Base-by-base conservation (phyloP, 1,140 invertebrate species). In the Trichonephila inaurata region DNA sequence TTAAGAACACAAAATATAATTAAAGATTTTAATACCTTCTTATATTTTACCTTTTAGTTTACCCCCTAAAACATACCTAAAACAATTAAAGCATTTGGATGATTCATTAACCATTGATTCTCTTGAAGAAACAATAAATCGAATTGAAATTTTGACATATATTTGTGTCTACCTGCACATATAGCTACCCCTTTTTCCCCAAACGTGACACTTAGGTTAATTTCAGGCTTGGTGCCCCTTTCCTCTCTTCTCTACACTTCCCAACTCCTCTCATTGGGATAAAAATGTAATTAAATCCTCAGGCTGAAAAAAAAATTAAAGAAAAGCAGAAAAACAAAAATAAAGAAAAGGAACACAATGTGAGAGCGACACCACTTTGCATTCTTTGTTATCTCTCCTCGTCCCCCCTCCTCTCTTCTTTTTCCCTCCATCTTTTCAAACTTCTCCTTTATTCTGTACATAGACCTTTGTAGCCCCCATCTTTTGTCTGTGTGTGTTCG, bases 241-340 rank as follows among this genome's bases (percentile, higher is more conserved):
- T 51, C 6, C 82, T 60, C 51, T 18, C n/a, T 24, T 28, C n/a
- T 60, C 18, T 18, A 18, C 72, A 28, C 14, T 4, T 19, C 64
- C 87, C n/a, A 40, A 21, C 40, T 51, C 28, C 21, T 58, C 64
- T 72, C 64, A 72, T 89, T 81, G 89, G 77, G 89, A 91, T 91
- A 91, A 91, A 91, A 91, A 91, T 82, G 89, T 91, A 91, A 91
- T 91, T 91, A 91, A 89, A 89, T 89, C 87, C 64, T 69, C 19
- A 58, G 58, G 83, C 21, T 60, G 19, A 19, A 60, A 85, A 83
- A 83, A 85, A 85, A 12, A 83, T 12, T 18, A 18, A 58, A 12
- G 7, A 51, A 83, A 83, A 21, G 40, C 21, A 60, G 10, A 16
- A 19, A 33, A 77, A 14, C 33, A 18, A 14, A 77, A 40, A 40